A percentile compares a stretch with the other conserved stretches of the same genome.
phyloP scores from a whole-genome alignment of 2,113 vertebrate species.

The Empidonax traillii region DNA sequence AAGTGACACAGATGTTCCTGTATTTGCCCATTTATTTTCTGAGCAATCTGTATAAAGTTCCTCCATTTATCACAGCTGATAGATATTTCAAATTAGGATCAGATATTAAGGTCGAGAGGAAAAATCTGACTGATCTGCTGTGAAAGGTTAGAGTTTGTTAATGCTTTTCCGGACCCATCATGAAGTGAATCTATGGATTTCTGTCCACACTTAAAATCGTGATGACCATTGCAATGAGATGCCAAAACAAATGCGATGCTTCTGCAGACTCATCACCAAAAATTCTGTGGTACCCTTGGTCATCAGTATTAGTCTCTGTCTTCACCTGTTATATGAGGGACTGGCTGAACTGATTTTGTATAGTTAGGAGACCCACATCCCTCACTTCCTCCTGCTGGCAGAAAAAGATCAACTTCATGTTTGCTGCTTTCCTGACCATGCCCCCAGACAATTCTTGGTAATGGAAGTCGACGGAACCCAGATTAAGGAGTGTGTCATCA shows the following conservation, averaged over 20 bases:
- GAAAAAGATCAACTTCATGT: background rate
- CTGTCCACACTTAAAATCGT: background rate
- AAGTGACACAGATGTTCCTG: background rate
- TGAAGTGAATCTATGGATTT: background rate
- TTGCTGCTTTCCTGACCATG: background rate
- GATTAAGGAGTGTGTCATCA: background rate
- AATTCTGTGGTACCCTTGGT: background rate
- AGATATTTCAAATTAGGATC: background rate
- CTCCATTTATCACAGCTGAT: background rate
- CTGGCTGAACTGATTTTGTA: background rate
- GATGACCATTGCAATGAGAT: rapidly evolving
- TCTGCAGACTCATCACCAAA: background rate
- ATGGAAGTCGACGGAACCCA: background rate
- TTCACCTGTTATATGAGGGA: rapidly evolving
- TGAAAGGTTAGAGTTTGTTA: background rate
- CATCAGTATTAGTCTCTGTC: background rate
- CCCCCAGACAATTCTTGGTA: background rate
- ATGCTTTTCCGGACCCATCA: background rate
- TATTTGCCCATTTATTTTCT: background rate
- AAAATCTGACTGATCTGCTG: background rate
- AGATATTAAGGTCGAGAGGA: background rate
- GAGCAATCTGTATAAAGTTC: background rate
- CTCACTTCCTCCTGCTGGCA: background rate
- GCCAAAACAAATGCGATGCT: background rate
- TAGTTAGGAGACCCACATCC: background rate